Conservation (phyloP, 2,113 vertebrate species). For the Nipponia nippon region DNA sequence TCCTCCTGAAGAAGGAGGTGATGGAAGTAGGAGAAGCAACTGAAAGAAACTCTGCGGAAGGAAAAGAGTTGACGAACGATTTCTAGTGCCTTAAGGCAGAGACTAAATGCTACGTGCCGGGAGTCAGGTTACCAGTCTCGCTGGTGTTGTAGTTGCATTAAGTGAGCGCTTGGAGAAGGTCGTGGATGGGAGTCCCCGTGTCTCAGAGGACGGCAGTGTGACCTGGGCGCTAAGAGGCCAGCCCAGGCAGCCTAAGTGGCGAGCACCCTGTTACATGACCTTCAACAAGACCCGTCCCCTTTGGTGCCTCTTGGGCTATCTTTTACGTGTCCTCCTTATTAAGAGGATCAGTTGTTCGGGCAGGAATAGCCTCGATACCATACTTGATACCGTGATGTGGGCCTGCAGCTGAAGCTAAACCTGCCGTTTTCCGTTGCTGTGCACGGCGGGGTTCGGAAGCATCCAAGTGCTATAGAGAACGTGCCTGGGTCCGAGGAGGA, state of each 20-base stretch:
- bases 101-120: neutral
- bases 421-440: fast-evolving
- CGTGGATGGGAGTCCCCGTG: fast-evolving
- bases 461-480: fast-evolving
- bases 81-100: neutral
- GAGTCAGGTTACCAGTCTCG: neutral
- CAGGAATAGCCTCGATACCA: fast-evolving
- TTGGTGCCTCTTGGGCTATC: neutral
- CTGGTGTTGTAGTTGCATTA: neutral
- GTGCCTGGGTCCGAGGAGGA: neutral
- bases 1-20: neutral
- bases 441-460: neutral
- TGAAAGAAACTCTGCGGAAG: neutral
- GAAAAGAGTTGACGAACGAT: neutral
- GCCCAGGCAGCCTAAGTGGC: neutral
- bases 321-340: neutral
- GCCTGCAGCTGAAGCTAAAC: neutral
- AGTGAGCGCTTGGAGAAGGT: neutral
- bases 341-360: neutral
- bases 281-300: too few species aligned
- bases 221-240: fast-evolving
- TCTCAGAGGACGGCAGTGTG: neutral
- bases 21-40: neutral
- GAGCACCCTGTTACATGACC: too few species aligned
- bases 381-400: too few species aligned